phyloP scores from a whole-genome alignment of 2,797 vertebrate genomes.

The Cossypha polioptera region DNA sequence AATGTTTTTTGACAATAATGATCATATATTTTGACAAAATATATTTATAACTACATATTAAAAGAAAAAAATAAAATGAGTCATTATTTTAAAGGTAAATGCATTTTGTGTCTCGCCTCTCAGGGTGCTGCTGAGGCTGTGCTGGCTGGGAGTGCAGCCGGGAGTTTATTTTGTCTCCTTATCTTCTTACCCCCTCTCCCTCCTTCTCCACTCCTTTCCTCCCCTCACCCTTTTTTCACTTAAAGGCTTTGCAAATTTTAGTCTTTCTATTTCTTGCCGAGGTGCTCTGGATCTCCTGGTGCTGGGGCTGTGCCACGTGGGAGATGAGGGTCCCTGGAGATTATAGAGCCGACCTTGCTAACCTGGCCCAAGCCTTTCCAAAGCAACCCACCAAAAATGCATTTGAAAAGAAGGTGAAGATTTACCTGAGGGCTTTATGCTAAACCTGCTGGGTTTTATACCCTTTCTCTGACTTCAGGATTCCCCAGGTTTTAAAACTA shows the following conservation, averaged over 20 bases:
- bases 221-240: background rate
- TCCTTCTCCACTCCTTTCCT: background rate
- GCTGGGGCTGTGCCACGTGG: slow-evolving; percentile 15
- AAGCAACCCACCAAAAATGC: slow-evolving; percentile 57
- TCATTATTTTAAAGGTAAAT: slow-evolving; percentile 97
- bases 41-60: slow-evolving; percentile 99
- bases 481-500: slow-evolving; percentile 64
- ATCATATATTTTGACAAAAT: slow-evolving; percentile 99
- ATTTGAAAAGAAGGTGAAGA: slow-evolving; percentile 67
- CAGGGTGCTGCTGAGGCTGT: slow-evolving; percentile 41
- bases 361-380: slow-evolving; percentile 50
- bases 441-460: slow-evolving; percentile 50
- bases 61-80: slow-evolving; percentile 93
- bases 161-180: background rate
- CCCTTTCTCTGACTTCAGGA: slow-evolving; percentile 38
- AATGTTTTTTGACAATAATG: slow-evolving; percentile 97
- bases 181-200: background rate
- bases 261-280: slow-evolving; percentile 40
- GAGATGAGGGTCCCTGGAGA: slow-evolving; percentile 45
- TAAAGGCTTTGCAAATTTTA: background rate
- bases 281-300: background rate
- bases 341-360: slow-evolving; percentile 49
- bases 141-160: background rate
- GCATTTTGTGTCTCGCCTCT: slow-evolving; percentile 30
- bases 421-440: slow-evolving; percentile 68